phyloP scores from a whole-genome alignment of 2,888 invertebrate genomes.

The Sarcophaga carnaria region DNA sequence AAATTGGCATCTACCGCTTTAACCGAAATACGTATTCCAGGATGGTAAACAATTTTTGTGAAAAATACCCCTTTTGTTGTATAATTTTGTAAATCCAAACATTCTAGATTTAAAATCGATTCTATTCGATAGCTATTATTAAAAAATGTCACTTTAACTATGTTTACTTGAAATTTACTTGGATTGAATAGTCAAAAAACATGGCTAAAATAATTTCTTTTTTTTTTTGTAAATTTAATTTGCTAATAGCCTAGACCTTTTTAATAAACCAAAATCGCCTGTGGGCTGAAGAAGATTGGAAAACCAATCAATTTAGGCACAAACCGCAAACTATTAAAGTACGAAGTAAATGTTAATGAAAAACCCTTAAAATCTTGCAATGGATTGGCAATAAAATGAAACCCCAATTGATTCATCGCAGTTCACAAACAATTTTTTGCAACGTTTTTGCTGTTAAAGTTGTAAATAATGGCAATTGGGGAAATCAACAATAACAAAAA shows the following conservation, averaged over 20 bases:
- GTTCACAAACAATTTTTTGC: conserved; percentile 61
- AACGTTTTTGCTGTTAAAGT: conserved; percentile 25
- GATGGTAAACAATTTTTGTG: too few species aligned
- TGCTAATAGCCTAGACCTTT: not conserved
- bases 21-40: too few species aligned
- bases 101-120: too few species aligned
- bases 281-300: not conserved
- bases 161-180: too few species aligned
- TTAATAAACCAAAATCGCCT: not conserved
- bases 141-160: too few species aligned
- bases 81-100: too few species aligned
- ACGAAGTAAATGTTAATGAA: not conserved
- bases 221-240: not conserved
- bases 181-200: too few species aligned
- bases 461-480: conserved; percentile 6
- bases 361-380: not conserved
- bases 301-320: not conserved
- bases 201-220: too few species aligned
- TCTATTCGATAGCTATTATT: too few species aligned
- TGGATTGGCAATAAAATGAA: not conserved
- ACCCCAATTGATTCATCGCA: conserved; percentile 54
- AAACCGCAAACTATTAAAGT: not conserved
- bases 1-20: too few species aligned
- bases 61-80: too few species aligned
- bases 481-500: conserved; percentile 13